Base-by-base conservation (phyloP, 2,797 vertebrate genomes). In the Mus caroli region DNA sequence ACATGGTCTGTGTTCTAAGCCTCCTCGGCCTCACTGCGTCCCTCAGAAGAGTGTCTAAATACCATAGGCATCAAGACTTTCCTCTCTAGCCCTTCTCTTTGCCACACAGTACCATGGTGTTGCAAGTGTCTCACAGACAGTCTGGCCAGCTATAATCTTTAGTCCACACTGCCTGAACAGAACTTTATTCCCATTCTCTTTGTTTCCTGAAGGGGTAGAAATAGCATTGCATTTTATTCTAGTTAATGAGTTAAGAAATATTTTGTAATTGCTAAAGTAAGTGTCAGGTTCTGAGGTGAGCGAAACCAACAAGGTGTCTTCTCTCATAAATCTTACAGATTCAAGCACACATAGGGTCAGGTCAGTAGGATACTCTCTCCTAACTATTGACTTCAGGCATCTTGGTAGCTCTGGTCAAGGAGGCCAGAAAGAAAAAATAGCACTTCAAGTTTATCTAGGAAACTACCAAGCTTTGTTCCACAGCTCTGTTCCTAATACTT, bases 211-310 rank as follows among this genome's bases (percentile, higher is more conserved):
- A 92, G 34, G 24, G 79, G 22, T 85, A 58, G 4, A 15, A 93
- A 43, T 64, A 9, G 3, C 19, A 78, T 58, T 95, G 96, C 40
- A 82, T 88, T 95, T 95, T 79, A 22, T 64, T 89, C 50, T 14
- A 75, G 37, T 62, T 83, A 89, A 46, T 54, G 17, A 75, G 3
- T 75, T 40, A 79, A 82, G 28, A 88, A 69, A 34, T 95, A 88
- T 62, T 96, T 31, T 94, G 71, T 46, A 84, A 89, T n/a, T 78
- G 84, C 15, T 60, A 69, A 9, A 43, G 0, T 34, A 76, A 75
- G 2, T 56, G 22, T 76, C 5, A 24, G 83, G 31, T 31, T 77
- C 73, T 77, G 14, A 64, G n/a, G 90, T 40, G 28, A 96, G 15
- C 4, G 6, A 94, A 89, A 80, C 31, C 82, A n/a, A 73, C 26